Percentiles rank a stretch among this genome's conserved stretches.
phyloP scores from a whole-genome alignment of 2,888 invertebrate species.

The Luperina nickerlii region DNA sequence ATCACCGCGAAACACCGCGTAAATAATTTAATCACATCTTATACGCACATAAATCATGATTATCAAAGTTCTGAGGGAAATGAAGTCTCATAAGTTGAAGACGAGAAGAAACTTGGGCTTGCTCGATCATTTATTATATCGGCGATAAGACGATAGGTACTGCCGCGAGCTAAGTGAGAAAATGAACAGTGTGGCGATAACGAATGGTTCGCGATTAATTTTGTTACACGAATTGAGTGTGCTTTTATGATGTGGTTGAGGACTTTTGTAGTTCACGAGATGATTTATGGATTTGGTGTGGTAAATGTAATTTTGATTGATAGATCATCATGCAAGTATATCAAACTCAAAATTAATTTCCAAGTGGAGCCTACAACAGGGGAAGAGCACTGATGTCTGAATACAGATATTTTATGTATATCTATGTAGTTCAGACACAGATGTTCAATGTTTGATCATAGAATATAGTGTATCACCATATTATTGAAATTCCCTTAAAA shows the following conservation, averaged over 20 bases:
- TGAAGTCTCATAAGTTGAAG: slow-evolving; percentile 56
- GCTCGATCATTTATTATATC: slow-evolving; percentile 56
- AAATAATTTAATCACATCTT: slow-evolving; percentile 37
- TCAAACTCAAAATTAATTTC: too few relatives aligned
- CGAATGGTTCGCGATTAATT: slow-evolving; percentile 38
- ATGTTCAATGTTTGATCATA: background rate
- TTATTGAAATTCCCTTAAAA: too few relatives aligned
- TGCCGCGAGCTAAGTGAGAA: slow-evolving; percentile 20
- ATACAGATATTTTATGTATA: too few relatives aligned
- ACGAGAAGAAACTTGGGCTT: slow-evolving; percentile 48
- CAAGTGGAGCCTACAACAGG: too few relatives aligned
- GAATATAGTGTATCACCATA: too few relatives aligned
- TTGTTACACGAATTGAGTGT: slow-evolving; percentile 14
- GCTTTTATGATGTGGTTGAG: background rate
- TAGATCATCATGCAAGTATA: background rate
- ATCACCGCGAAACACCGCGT: slow-evolving; percentile 17
- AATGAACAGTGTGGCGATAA: slow-evolving; percentile 24
- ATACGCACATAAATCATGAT: slow-evolving; percentile 55
- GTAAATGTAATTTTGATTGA: background rate
- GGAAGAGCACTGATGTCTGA: too few relatives aligned
- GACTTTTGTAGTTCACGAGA: background rate
- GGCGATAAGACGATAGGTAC: slow-evolving; percentile 32
- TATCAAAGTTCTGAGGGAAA: slow-evolving; percentile 59
- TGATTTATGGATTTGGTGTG: background rate
- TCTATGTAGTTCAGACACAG: background rate